Evolutionary conservation across 1,140 invertebrate species (phyloP).

Genomic region (Zaprionus africanus): DNA sequence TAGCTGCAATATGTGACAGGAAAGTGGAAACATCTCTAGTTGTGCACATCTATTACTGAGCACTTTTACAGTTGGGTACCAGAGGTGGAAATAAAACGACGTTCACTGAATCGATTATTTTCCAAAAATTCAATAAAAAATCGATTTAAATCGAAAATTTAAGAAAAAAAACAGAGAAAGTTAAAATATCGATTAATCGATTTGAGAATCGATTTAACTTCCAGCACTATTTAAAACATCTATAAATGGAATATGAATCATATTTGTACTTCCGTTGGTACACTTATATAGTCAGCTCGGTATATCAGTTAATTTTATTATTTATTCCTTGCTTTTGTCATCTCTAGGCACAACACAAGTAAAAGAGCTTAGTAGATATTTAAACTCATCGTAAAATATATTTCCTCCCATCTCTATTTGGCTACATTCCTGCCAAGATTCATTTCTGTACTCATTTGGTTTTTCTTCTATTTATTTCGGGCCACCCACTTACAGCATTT

Average conservation of each 20-base stretch:
- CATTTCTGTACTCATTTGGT: not conserved
- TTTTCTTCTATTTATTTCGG: not conserved
- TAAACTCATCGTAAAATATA: not conserved
- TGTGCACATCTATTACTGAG: not conserved
- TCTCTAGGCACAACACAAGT: not conserved
- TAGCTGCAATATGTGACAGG: too few species aligned
- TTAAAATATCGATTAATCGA: too few species aligned
- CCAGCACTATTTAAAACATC: too few species aligned
- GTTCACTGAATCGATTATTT: too few species aligned
- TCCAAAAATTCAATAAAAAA: too few species aligned
- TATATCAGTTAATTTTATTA: too few species aligned
- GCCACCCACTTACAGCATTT: not conserved
- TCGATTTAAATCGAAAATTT: too few species aligned
- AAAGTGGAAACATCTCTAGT: not conserved
- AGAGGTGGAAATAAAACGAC: too few species aligned
- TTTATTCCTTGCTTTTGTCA: not conserved
- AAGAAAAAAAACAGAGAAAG: too few species aligned
- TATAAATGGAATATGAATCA: not conserved
- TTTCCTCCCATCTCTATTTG: not conserved
- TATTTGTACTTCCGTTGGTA: not conserved
- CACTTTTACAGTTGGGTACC: not conserved
- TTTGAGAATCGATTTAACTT: too few species aligned
- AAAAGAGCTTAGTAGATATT: not conserved
- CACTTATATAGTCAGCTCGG: too few species aligned
- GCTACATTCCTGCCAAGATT: not conserved